Conservation (phyloP, 2,113 vertebrate species). For the Sterrhoptilus dennistouni region DNA sequence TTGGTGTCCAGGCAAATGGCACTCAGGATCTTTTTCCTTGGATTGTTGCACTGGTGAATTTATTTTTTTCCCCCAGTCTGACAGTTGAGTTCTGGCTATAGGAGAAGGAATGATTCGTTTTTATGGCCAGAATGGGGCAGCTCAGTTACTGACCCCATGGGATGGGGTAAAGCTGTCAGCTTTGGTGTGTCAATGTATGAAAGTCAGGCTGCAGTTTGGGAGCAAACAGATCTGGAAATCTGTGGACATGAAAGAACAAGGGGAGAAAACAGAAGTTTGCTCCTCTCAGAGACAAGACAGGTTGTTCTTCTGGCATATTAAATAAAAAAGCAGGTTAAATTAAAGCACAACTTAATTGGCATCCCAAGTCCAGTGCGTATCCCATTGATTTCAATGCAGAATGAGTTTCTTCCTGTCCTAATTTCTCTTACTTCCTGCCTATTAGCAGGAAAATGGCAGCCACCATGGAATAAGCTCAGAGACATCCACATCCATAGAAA, state of each 20-base stretch:
- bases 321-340: not conserved
- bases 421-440: conserved; percentile 76
- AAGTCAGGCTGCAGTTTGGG: not conserved
- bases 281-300: not conserved
- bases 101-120: not conserved
- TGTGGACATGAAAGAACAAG: not conserved
- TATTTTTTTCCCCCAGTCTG: not conserved
- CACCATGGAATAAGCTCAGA: conserved; percentile 74
- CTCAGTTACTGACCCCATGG: not conserved
- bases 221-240: not conserved
- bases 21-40: not conserved
- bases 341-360: conserved; percentile 18
- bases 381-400: conserved; percentile 71
- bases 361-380: conserved; percentile 45
- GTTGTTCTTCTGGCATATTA: not conserved
- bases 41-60: not conserved
- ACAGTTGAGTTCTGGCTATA: not conserved
- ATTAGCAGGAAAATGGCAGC: conserved; percentile 75
- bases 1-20: not conserved
- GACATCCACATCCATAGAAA: conserved; percentile 74
- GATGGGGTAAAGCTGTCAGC: not conserved
- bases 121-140: not conserved
- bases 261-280: not conserved
- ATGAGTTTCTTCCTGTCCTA: conserved; percentile 72
- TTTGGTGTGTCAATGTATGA: not conserved